A percentile compares a stretch with the other conserved stretches of the same genome.
phyloP scores from a whole-genome alignment of 2,888 invertebrate genomes.

The Tenthredo amoena region DNA sequence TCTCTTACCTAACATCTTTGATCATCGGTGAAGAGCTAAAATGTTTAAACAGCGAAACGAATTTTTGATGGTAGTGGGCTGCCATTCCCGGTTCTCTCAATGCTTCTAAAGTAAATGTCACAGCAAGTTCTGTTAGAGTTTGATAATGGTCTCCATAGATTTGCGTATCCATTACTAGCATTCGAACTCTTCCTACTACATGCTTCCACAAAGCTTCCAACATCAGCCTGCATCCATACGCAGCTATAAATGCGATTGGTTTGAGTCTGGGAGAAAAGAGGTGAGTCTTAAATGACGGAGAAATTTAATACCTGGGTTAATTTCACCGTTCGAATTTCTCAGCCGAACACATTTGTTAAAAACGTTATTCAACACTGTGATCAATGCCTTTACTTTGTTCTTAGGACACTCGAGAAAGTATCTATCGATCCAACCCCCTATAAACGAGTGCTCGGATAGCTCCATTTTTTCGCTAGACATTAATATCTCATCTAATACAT shows the following conservation, averaged over 20 bases:
- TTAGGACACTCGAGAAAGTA: constrained; percentile 71
- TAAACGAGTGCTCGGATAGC: constrained; percentile 67
- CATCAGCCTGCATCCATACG: constrained; percentile 60
- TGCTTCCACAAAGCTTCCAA: constrained; percentile 72
- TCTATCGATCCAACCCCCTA: constrained; percentile 75
- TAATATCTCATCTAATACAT: constrained; percentile 68
- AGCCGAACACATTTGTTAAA: constrained; percentile 67
- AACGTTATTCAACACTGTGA: constrained; percentile 65
- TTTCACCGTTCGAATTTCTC: constrained; percentile 54
- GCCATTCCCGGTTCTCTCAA: constrained; percentile 67
- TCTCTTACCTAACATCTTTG: constrained; percentile 70
- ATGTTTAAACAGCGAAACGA: constrained; percentile 71
- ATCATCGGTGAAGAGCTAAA: constrained; percentile 72
- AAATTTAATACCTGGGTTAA: constrained; percentile 59
- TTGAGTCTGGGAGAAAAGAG: neutral
- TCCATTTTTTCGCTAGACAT: constrained; percentile 65
- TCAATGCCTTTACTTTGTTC: constrained; percentile 66
- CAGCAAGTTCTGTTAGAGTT: constrained; percentile 71
- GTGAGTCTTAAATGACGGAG: neutral
- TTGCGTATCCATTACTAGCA: constrained; percentile 69
- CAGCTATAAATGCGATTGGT: neutral
- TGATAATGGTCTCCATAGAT: constrained; percentile 65
- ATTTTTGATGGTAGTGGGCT: constrained; percentile 70
- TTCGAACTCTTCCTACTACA: constrained; percentile 71
- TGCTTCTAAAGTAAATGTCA: constrained; percentile 72